phyloP scores from a whole-genome alignment of 2,797 vertebrate genomes.

The Melanotaenia nigrans region DNA sequence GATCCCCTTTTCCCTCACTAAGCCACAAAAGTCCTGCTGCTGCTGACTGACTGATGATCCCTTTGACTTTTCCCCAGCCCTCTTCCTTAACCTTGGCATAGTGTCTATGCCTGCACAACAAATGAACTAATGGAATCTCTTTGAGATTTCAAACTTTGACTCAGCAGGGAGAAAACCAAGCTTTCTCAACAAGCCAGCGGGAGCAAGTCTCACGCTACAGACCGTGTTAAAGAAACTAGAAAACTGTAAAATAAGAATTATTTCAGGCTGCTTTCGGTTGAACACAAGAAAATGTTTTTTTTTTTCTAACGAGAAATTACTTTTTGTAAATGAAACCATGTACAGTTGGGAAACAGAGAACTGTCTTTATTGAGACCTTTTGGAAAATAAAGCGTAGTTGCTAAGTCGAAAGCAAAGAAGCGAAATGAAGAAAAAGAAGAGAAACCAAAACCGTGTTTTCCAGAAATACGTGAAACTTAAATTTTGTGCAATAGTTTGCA shows the following conservation, averaged over 20 bases:
- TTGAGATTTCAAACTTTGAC: conserved; percentile 77
- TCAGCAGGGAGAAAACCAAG: conserved; percentile 84
- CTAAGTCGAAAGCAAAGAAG: conserved; percentile 47
- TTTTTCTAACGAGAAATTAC: conserved; percentile 82
- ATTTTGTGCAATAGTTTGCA: conserved; percentile 77
- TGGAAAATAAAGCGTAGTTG: conserved; percentile 78
- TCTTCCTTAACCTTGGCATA: conserved; percentile 63
- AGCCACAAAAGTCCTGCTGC: conserved; percentile 86
- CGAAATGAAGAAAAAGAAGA: not conserved
- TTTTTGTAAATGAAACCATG: conserved; percentile 88
- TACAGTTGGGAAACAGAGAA: conserved; percentile 83
- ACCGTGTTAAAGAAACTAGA: conserved; percentile 87
- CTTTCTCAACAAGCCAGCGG: conserved; percentile 79
- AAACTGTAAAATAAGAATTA: conserved; percentile 75
- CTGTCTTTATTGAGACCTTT: conserved; percentile 84
- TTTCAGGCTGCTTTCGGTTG: conserved; percentile 79
- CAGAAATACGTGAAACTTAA: conserved; percentile 58
- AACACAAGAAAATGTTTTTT: conserved; percentile 69
- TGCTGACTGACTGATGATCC: conserved; percentile 82
- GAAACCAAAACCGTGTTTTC: conserved; percentile 69
- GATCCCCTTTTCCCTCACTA: conserved; percentile 89
- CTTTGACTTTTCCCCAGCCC: conserved; percentile 23
- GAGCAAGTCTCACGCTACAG: conserved; percentile 70
- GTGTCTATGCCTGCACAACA: conserved; percentile 75
- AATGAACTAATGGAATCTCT: conserved; percentile 66